A percentile compares a stretch with the other conserved stretches of the same genome.
Evolutionary conservation across 2,797 vertebrate genomes (phyloP).

Genomic region (Crenichthys baileyi): DNA sequence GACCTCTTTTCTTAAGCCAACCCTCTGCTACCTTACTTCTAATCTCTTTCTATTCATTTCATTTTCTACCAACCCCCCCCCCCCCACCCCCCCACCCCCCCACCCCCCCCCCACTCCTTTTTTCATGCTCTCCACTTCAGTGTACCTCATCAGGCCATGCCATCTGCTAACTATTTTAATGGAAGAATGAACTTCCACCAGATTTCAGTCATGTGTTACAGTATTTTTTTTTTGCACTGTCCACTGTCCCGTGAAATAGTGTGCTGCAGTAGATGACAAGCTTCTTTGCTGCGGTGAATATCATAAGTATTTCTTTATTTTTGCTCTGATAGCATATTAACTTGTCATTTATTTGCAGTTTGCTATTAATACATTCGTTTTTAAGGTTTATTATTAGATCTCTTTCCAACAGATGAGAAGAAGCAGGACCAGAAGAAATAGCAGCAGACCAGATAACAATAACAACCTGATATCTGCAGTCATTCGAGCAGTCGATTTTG

Average conservation of each 20-base stretch:
- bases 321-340: not conserved
- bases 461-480: conserved; percentile 23
- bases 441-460: conserved; percentile 11
- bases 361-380: not conserved
- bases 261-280: conserved; percentile 8
- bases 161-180: conserved; percentile 30
- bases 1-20: conserved; percentile 5
- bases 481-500: not conserved
- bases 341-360: not conserved
- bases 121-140: not conserved
- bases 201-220: not conserved
- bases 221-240: not conserved
- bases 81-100: not conserved
- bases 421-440: not conserved
- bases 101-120: not conserved
- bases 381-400: not conserved
- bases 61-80: not conserved
- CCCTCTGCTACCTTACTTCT: conserved; percentile 4
- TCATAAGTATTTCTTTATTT: not conserved
- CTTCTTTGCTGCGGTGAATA: conserved; percentile 3
- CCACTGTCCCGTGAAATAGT: not conserved
- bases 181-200: conserved; percentile 1
- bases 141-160: conserved; percentile 8
- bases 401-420: not conserved
- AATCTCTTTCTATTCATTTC: conserved; percentile 7